A percentile compares a stretch with the other conserved stretches of the same genome.
These are phyloP conservation scores for Scaptomyza caliginosa DNA, from an alignment of 2,888 invertebrate species.

Conservation along the genomic window DNA sequence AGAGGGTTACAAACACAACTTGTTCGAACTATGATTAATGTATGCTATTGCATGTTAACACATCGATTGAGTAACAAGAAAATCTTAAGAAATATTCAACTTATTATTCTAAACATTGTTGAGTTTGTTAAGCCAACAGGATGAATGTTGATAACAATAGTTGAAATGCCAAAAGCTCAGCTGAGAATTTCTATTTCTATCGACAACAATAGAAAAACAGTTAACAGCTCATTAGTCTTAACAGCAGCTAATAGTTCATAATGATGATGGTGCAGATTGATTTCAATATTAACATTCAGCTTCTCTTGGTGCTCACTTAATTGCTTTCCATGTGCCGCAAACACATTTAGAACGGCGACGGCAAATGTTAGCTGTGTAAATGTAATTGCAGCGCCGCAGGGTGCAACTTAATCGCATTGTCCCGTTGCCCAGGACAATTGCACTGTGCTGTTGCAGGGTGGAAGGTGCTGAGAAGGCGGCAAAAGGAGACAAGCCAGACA, in stretches of 20 bases:
- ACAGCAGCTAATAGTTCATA: conserved; percentile 2
- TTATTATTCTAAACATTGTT: not conserved
- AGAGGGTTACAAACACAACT: too few relatives aligned
- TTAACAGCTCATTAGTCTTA: not conserved
- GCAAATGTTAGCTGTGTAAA: conserved; percentile 8
- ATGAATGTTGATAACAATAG: not conserved
- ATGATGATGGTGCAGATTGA: conserved; percentile 5
- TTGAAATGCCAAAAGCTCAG: not conserved
- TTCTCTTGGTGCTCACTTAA: not conserved
- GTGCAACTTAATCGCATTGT: conserved; percentile 41
- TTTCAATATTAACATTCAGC: conserved; percentile 3
- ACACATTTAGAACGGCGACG: not conserved
- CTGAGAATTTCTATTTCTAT: not conserved
- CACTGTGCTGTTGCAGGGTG: not conserved
- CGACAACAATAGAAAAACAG: too few relatives aligned
- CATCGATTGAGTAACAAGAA: too few relatives aligned
- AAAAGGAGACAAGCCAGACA: not conserved
- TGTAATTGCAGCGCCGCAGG: conserved; percentile 27
- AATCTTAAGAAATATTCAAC: too few relatives aligned
- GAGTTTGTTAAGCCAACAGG: not conserved
- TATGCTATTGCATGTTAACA: too few relatives aligned
- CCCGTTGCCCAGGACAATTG: conserved; percentile 5
- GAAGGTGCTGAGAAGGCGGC: not conserved
- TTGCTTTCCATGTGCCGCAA: not conserved
- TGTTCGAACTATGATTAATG: too few relatives aligned